Evolutionary conservation across 2,888 invertebrate genomes (phyloP).

Genomic region (Thymelicus sylvestris): DNA sequence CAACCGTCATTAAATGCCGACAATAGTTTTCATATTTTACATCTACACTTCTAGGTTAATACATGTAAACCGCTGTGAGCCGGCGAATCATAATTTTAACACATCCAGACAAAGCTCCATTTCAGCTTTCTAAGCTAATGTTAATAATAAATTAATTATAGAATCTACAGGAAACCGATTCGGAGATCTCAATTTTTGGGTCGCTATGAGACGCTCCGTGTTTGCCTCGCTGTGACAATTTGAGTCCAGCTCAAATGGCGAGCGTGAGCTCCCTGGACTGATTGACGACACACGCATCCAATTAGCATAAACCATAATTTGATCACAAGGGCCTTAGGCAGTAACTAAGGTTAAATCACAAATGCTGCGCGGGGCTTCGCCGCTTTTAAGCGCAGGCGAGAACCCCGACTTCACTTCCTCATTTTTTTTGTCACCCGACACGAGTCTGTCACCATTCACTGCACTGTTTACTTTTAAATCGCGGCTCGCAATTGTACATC

Average conservation of each 20-base stretch:
- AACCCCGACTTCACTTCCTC: conserved; percentile 71
- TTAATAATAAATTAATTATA: conserved; percentile 84
- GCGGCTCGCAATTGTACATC: conserved; percentile 67
- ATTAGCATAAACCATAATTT: conserved; percentile 56
- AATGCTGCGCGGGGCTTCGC: conserved; percentile 71
- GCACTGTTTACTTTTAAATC: conserved; percentile 76
- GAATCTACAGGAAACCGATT: conserved; percentile 84
- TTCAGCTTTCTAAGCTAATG: conserved; percentile 79
- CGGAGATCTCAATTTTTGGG: conserved; percentile 81
- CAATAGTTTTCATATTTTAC: conserved; percentile 28
- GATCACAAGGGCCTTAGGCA: conserved; percentile 74
- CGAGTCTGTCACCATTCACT: conserved; percentile 70
- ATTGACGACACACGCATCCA: conserved; percentile 66
- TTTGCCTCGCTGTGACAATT: conserved; percentile 78
- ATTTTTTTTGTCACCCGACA: conserved; percentile 69
- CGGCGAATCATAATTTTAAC: conserved; percentile 62
- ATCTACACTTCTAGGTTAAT: conserved; percentile 24
- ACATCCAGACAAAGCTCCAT: conserved; percentile 78
- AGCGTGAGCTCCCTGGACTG: conserved; percentile 69
- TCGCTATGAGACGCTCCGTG: conserved; percentile 74
- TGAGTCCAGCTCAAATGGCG: conserved; percentile 83
- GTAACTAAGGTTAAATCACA: conserved; percentile 84
- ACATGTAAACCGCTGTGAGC: conserved; percentile 38
- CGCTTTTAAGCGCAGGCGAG: conserved; percentile 62
- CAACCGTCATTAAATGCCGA: conserved; percentile 31